phyloP scores from a whole-genome alignment of 2,888 invertebrate genomes.

The Eupithecia centaureata region DNA sequence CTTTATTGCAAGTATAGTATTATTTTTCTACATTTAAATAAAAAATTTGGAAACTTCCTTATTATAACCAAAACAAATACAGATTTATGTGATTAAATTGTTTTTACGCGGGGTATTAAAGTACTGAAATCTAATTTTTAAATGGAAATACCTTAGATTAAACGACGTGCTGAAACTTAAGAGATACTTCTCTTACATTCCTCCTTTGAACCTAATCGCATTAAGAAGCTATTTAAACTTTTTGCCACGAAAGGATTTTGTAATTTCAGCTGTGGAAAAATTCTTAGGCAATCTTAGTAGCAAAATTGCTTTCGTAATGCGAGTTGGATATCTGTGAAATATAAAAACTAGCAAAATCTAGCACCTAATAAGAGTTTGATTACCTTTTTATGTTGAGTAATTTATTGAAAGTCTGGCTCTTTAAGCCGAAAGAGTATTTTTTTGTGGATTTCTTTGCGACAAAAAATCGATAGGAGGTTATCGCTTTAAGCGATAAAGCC shows the following conservation, averaged over 20 bases:
- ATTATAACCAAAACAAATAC: too few relatives aligned
- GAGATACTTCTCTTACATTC: conserved; percentile 64
- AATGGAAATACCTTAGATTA: neutral
- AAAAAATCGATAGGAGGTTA: too few relatives aligned
- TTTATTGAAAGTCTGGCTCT: neutral
- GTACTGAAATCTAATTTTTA: neutral
- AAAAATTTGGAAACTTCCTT: too few relatives aligned
- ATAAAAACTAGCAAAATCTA: conserved; percentile 1
- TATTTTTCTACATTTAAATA: too few relatives aligned
- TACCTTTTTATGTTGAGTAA: neutral
- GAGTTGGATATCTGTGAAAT: conserved; percentile 2
- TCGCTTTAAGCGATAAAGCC: too few relatives aligned
- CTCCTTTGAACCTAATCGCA: conserved; percentile 69
- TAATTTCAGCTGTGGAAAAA: conserved; percentile 66
- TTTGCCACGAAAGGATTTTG: conserved; percentile 71
- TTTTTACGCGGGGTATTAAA: neutral
- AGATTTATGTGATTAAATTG: too few relatives aligned
- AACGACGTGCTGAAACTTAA: conserved; percentile 59
- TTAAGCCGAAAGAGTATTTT: too few relatives aligned
- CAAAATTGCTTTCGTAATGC: conserved; percentile 29
- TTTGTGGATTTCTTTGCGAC: too few relatives aligned
- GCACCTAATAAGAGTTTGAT: conserved; percentile 8
- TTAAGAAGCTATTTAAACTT: conserved; percentile 79
- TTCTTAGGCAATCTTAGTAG: conserved; percentile 57
- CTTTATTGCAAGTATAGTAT: too few relatives aligned